Percentiles rank a stretch among this genome's conserved stretches.
Evolutionary conservation across 2,888 invertebrate genomes (phyloP).

Genomic region (Omphaloscelis lunosa): DNA sequence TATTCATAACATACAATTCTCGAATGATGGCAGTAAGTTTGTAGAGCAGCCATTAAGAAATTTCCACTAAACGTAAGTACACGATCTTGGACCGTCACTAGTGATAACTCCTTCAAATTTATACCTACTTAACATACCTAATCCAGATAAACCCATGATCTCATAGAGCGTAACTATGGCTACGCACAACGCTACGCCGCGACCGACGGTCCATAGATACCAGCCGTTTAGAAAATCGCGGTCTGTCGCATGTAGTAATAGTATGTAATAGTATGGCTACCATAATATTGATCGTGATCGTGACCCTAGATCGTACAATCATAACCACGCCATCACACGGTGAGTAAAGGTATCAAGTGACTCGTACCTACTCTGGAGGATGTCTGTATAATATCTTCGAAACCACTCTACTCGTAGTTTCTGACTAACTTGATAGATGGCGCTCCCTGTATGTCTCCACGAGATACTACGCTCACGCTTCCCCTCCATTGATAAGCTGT

Average conservation of each 20-base stretch:
- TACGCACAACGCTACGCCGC: neutral
- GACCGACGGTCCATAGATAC: neutral
- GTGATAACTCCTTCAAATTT: neutral
- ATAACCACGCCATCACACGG: conserved; percentile 41
- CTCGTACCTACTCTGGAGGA: neutral
- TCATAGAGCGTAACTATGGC: neutral
- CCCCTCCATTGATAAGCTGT: conserved; percentile 26
- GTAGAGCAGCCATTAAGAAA: neutral
- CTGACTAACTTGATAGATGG: conserved; percentile 38
- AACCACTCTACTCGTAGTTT: conserved; percentile 11
- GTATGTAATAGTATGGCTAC: neutral
- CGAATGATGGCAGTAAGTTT: neutral
- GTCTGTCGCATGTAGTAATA: too few relatives aligned
- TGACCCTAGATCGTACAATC: neutral
- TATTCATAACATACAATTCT: too few relatives aligned
- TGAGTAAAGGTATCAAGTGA: conserved; percentile 2
- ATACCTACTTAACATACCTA: neutral
- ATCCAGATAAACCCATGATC: neutral
- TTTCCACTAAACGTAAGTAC: neutral
- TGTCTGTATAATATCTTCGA: neutral
- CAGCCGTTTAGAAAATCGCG: neutral
- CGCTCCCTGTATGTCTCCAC: conserved; percentile 21
- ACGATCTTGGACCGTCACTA: neutral
- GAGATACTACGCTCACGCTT: neutral
- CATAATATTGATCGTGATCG: neutral